Evolutionary conservation across 2,888 invertebrate species (phyloP).

Genomic region (Chrysopilus asiliformis): DNA sequence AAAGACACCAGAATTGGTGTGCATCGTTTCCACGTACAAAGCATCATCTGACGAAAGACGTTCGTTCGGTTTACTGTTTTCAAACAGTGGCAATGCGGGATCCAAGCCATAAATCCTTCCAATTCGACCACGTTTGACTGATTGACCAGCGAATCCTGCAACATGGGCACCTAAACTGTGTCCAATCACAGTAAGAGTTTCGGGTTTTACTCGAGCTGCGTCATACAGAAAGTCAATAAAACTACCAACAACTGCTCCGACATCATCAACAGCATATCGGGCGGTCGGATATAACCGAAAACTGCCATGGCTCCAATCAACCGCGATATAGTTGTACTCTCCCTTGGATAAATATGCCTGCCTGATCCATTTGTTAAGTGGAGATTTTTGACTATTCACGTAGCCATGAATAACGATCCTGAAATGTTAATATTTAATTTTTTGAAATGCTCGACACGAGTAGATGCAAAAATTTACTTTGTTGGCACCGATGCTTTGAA

Average conservation of each 20-base stretch:
- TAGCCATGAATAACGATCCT: too few species aligned
- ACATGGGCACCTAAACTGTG: constrained; percentile 35
- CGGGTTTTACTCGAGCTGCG: not conserved
- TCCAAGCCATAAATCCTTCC: constrained; percentile 31
- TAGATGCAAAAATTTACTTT: too few species aligned
- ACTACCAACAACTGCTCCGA: not conserved
- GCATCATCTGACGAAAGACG: constrained; percentile 31
- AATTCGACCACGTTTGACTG: constrained; percentile 20
- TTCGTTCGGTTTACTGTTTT: constrained; percentile 19
- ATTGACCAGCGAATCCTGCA: constrained; percentile 28
- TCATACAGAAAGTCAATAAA: not conserved
- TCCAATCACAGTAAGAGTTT: constrained; percentile 21
- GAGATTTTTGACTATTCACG: too few species aligned
- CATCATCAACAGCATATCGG: not conserved
- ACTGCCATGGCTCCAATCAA: not conserved
- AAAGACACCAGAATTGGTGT: constrained; percentile 27
- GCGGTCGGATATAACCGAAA: not conserved
- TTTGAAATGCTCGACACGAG: too few species aligned
- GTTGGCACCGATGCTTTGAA: not conserved
- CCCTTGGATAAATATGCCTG: too few species aligned
- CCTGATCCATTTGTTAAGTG: too few species aligned
- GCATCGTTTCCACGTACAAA: constrained; percentile 31
- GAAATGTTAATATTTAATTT: too few species aligned
- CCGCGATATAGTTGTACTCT: too few species aligned
- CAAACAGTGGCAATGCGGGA: constrained; percentile 30